Evolutionary conservation across 2,888 invertebrate species (phyloP).

Genomic region (Oxystoma pomonae): DNA sequence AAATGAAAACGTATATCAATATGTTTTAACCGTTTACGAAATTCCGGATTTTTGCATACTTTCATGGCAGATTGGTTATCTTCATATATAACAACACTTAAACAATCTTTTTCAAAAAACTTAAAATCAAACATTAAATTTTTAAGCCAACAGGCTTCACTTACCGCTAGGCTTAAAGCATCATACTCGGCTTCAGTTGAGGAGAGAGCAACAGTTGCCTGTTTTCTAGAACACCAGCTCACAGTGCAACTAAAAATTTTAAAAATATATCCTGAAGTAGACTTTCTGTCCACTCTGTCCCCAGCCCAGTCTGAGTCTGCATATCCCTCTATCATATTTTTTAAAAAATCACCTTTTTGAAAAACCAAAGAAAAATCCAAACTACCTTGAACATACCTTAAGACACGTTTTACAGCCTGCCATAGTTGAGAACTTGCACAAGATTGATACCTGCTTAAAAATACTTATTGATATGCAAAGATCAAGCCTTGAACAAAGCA

Average conservation of each 20-base stretch:
- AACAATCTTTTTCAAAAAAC: not conserved
- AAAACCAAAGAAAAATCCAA: conserved; percentile 13
- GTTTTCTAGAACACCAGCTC: conserved; percentile 35
- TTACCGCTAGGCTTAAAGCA: conserved; percentile 29
- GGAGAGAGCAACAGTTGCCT: conserved; percentile 32
- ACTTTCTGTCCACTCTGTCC: conserved; percentile 4
- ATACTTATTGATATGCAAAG: conserved; percentile 19
- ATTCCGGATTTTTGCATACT: conserved; percentile 22
- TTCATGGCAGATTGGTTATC: conserved; percentile 22
- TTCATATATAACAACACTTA: too few species aligned
- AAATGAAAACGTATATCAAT: conserved; percentile 21
- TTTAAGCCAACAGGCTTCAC: conserved; percentile 31
- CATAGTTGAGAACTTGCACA: conserved; percentile 17
- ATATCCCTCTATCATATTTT: conserved; percentile 11
- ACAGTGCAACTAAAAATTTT: conserved; percentile 27
- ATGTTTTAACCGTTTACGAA: conserved; percentile 20
- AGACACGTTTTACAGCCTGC: conserved; percentile 23
- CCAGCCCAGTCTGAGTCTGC: conserved; percentile 11
- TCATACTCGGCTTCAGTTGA: conserved; percentile 24
- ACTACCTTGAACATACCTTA: conserved; percentile 16
- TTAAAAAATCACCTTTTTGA: conserved; percentile 4
- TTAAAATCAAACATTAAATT: conserved; percentile 26
- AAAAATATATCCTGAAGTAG: conserved; percentile 29
- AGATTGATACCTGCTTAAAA: conserved; percentile 24
- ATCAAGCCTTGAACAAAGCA: conserved; percentile 22